Conservation (phyloP, 2,113 vertebrate genomes). For the Polyodon spathula region DNA sequence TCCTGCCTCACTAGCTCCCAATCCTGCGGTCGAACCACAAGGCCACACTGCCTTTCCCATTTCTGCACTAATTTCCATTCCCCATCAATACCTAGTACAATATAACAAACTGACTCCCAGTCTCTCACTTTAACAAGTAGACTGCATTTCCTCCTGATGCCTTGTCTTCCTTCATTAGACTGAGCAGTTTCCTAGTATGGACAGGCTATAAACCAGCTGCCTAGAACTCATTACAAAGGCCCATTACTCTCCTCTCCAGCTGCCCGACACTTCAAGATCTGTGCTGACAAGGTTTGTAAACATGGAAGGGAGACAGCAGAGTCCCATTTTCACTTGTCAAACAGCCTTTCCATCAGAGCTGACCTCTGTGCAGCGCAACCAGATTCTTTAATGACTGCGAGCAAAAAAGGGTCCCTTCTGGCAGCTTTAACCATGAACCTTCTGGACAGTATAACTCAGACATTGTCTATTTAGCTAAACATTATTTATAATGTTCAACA, state of each 20-base stretch:
- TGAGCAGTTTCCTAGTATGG: neutral
- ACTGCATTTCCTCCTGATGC: neutral
- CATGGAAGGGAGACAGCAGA: constrained; percentile 5
- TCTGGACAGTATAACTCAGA: too few relatives aligned
- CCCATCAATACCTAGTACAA: too few relatives aligned
- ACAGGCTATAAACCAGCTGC: constrained; percentile 3
- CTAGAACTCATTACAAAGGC: neutral
- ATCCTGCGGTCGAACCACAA: too few relatives aligned
- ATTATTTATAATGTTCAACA: too few relatives aligned
- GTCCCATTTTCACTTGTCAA: constrained; percentile 17
- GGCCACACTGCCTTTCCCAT: too few relatives aligned
- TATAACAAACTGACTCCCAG: too few relatives aligned
- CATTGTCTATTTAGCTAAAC: too few relatives aligned
- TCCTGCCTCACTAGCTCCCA: too few relatives aligned
- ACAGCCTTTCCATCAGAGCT: constrained; percentile 5
- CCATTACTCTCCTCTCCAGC: neutral
- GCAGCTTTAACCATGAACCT: neutral
- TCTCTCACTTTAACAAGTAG: neutral
- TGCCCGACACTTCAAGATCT: neutral
- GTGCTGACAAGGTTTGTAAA: constrained; percentile 14
- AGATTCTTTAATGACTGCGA: constrained; percentile 17
- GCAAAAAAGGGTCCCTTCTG: neutral
- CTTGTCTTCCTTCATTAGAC: too few relatives aligned
- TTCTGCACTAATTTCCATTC: too few relatives aligned
- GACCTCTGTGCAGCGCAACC: constrained; percentile 9